Percentiles rank a stretch among this genome's conserved stretches.
These are phyloP conservation scores for Enchytraeus crypticus DNA, from an alignment of 2,888 invertebrate genomes.

Conservation along the genomic window DNA sequence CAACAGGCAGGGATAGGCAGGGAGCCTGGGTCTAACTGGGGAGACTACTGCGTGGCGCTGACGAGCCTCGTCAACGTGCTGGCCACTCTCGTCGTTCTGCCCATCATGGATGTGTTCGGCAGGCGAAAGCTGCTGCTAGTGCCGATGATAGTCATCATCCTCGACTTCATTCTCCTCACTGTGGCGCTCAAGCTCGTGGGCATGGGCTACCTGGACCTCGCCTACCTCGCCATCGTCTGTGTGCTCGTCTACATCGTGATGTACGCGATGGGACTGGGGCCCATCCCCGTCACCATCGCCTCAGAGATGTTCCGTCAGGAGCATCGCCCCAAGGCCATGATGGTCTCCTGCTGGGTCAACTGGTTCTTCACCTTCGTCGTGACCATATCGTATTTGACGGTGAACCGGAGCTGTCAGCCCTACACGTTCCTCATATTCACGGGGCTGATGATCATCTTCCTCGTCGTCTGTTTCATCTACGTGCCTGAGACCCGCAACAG, in stretches of 20 bases:
- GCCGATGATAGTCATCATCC: slow-evolving; percentile 71
- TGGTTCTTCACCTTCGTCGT: slow-evolving; percentile 98
- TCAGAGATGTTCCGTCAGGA: slow-evolving; percentile 85
- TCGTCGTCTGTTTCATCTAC: slow-evolving; percentile 10
- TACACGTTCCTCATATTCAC: slow-evolving; percentile 46
- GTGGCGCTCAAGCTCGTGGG: slow-evolving; percentile 47
- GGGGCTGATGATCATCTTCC: slow-evolving; percentile 41
- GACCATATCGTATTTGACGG: slow-evolving; percentile 74
- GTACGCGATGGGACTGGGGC: slow-evolving; percentile 82
- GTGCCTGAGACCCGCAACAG: slow-evolving; percentile 46
- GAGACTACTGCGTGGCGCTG: slow-evolving; percentile 91
- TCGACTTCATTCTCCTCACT: slow-evolving; percentile 63
- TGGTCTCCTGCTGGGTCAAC: slow-evolving; percentile 78
- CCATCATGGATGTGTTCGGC: slow-evolving; percentile 90
- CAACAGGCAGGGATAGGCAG: slow-evolving; percentile 76
- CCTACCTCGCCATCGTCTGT: slow-evolving; percentile 55
- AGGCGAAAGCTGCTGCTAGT: slow-evolving; percentile 76
- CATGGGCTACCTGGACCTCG: slow-evolving; percentile 22
- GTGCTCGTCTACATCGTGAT: slow-evolving; percentile 74
- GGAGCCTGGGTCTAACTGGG: slow-evolving; percentile 53
- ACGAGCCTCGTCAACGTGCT: slow-evolving; percentile 89
- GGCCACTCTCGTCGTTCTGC: slow-evolving; percentile 74
- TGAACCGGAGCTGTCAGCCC: slow-evolving; percentile 40
- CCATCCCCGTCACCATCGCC: slow-evolving; percentile 88
- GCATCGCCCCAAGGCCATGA: slow-evolving; percentile 72